Base-by-base conservation (phyloP, 64 coral and sea anemone genomes). In the Anthopleura sola region DNA sequence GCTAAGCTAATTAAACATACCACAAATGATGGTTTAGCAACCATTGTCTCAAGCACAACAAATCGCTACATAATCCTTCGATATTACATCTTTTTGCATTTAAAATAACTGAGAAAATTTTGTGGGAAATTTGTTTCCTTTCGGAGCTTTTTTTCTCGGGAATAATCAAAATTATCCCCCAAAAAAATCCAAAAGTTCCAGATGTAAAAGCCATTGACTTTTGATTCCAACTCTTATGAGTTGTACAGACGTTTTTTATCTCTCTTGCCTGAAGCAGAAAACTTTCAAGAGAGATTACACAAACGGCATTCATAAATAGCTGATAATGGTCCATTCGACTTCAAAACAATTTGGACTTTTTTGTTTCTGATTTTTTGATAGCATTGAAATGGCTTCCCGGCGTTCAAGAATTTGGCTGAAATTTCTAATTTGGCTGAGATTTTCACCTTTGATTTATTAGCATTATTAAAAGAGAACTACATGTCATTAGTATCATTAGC, bases 41-140 rank as follows among this genome's bases (percentile, higher is more conserved):
- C 66, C 66, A 71, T 71, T 71, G 66, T 71, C 66, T 71, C 12
- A 0, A 71, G 31, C n/a, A 71, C 4, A 16, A 71, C 66, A 71
- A 71, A 71, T 71, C 66, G 66, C 66, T 71, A 71, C 66, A 71
- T 71, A 71, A 71, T 71, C 66, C 66, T 71, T 71, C 66, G 5
- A 71, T 34, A 69, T 69, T 69, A 71, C 66, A 71, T 34, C 66
- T 71, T 71, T 34, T 32, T 32, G 26, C 13, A 71, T 71, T 71
- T 71, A 71, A 71, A 71, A 71, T 71, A 71, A 34, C 66, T 71
- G 3, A 12, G 28, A 34, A 36, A 71, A 71, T 15, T 33, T 14
- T 71, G 66, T 34, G 66, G 66, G 66, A 71, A 32, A 20, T 12
- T 6, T 15, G 28, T 71, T 71, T 71, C 66, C 66, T 32, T 29